phyloP scores from a whole-genome alignment of 2,113 vertebrate genomes.

The Synchiropus splendidus region DNA sequence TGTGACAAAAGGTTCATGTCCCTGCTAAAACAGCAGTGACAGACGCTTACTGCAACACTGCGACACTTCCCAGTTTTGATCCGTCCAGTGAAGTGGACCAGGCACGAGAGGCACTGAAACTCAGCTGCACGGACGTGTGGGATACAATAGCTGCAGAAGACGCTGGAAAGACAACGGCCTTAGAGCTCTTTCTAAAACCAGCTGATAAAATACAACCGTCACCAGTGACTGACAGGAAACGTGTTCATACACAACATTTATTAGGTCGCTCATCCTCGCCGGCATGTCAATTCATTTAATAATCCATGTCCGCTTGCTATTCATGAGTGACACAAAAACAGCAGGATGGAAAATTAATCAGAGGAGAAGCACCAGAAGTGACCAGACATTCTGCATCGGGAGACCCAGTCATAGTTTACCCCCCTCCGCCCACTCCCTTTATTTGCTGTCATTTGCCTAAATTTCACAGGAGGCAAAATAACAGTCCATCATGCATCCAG shows the following conservation, averaged over 20 bases:
- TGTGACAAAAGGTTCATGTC: too few relatives aligned
- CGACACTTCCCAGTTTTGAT: too few relatives aligned
- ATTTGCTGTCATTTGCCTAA: slow-evolving; percentile 40
- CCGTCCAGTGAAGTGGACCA: too few relatives aligned
- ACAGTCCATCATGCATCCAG: slow-evolving; percentile 37
- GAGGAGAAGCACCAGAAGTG: slow-evolving; percentile 40
- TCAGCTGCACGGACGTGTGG: too few relatives aligned
- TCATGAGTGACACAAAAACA: slow-evolving; percentile 38
- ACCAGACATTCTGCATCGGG: slow-evolving; percentile 22
- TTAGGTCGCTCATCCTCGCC: slow-evolving; percentile 22
- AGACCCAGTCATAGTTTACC: slow-evolving; percentile 8
- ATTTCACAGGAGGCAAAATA: slow-evolving; percentile 9
- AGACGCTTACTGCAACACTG: too few relatives aligned
- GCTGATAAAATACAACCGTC: slow-evolving; percentile 23
- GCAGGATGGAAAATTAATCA: slow-evolving; percentile 37
- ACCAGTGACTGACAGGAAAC: slow-evolving; percentile 33
- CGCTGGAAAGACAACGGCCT: too few relatives aligned
- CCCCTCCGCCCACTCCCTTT: slow-evolving; percentile 7
- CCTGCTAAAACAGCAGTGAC: too few relatives aligned
- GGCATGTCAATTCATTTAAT: slow-evolving; percentile 29
- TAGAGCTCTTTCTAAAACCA: slow-evolving; percentile 12
- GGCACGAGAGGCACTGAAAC: too few relatives aligned
- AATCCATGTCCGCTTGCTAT: slow-evolving; percentile 39
- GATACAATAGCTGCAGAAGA: too few relatives aligned
- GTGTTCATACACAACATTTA: slow-evolving; percentile 31